These are phyloP conservation scores for Myotis daubentonii DNA, from an alignment of 2,797 vertebrate genomes.

Conservation along the genomic window DNA sequence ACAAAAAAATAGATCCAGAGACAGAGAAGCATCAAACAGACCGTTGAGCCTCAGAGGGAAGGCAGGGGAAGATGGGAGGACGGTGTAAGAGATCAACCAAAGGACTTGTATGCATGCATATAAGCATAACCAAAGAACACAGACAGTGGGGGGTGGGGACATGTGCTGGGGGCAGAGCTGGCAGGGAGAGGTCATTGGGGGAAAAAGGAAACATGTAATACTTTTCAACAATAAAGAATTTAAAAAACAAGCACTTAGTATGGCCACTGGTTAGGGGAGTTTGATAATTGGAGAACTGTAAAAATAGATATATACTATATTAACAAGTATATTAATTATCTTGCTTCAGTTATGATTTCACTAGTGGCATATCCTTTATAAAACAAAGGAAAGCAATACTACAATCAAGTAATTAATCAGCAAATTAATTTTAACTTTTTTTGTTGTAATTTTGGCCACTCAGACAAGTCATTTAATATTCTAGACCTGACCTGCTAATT, in stretches of 20 bases:
- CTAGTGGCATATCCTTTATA: not conserved
- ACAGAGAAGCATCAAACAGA: too few relatives aligned
- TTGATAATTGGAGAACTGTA: constrained; percentile 6
- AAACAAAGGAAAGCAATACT: not conserved
- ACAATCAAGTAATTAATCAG: constrained; percentile 9
- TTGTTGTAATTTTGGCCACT: constrained; percentile 5
- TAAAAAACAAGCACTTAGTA: not conserved
- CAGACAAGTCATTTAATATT: constrained; percentile 6
- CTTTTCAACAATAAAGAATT: too few relatives aligned
- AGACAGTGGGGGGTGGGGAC: too few relatives aligned
- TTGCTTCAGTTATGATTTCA: constrained; percentile 17
- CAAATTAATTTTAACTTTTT: constrained; percentile 16
- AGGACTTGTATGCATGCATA: too few relatives aligned
- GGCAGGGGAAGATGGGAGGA: too few relatives aligned
- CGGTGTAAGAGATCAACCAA: too few relatives aligned
- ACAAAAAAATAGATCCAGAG: too few relatives aligned
- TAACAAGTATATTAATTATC: not conserved
- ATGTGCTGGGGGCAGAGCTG: too few relatives aligned
- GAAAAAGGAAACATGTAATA: too few relatives aligned
- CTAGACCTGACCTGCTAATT: not conserved
- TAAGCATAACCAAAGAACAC: too few relatives aligned
- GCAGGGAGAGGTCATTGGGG: too few relatives aligned
- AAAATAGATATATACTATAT: not conserved
- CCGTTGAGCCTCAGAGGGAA: too few relatives aligned
- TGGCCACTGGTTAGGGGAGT: not conserved